Base-by-base conservation (phyloP, 2,113 vertebrate species). In the Cercopithecus mona region DNA sequence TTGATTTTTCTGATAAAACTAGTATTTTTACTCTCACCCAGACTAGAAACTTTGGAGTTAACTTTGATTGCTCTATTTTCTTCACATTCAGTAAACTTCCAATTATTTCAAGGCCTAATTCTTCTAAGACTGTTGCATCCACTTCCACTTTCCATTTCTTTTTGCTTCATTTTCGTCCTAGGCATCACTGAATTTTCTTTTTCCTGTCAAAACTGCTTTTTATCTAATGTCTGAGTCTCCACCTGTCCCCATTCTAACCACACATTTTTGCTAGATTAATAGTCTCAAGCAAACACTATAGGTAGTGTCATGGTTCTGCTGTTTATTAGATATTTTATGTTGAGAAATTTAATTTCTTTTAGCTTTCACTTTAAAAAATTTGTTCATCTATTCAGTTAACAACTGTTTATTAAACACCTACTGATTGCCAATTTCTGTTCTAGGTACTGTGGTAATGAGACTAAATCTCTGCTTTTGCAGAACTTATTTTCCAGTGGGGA, bases 311-410 rank as follows among this genome's bases (percentile, higher is more conserved):
- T 80, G 22, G 25, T 43, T 92, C 4, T 75, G 27, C 17, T 81
- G 16, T 59, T 85, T 85, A 59, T 94, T 94, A 59, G 18, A 80
- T 45, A 50, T 92, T 93, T 85, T 80, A 84, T 59, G 38, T 80
- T 88, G 40, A 94, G 13, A 85, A 89, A 80, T 92, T 80, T 68
- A 89, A 66, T 80, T 92, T 86, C 4, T 70, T 66, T 88, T 52
- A 61, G 16, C 6, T 64, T 93, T 94, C n/a, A 72, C 18, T 83
- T 78, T 86, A 87, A 61, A 87, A 87, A 90, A 70, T 70, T 3
- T 18, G 59, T 75, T 70, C 30, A 81, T 23, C 14, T 43, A 64
- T n/a, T 95, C 76, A 82, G 14, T 64, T 50, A 87, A 82, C 11
- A 78, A 78, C 6, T 48, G 76, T 48, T 94, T 48, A 93, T 87